Base-by-base conservation (phyloP, 2,797 vertebrate species). In the Luscinia luscinia region DNA sequence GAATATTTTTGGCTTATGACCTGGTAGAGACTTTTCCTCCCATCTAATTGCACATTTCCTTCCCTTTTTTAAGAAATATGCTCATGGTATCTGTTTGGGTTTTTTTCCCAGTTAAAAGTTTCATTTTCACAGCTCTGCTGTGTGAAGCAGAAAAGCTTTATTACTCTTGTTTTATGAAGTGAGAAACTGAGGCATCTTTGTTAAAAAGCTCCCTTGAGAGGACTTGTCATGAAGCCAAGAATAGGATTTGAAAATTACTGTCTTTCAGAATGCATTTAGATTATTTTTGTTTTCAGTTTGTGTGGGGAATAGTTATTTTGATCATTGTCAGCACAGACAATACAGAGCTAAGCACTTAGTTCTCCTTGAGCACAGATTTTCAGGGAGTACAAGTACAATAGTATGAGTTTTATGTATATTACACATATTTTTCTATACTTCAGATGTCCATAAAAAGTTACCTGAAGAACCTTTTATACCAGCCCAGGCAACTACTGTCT, bases 361-460 rank as follows among this genome's bases (percentile, higher is more conserved):
- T 63, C n/a, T 58, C 34, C 55, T 43, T 43, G 46, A 69, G 43
- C 14, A 11, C 67, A 84, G 63, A 63, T 81, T 94, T 90, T 83
- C 57, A 57, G 67, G 48, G 34, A 70, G 18, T 84, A 66, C 58
- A 90, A 86, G 28, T 59, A 61, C 12, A 79, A 32, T 15, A 55
- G 17, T 32, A 6, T 7, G 14, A 54, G n/a, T 32, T 89, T 63
- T 46, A 21, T 82, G 4, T 90, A 1, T 73, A 20, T 88, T 41
- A 26, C 5, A 4, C 26, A 1, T 77, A 17, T 62, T 87, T 91
- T 83, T 87, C 80, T 91, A 1, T 75, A n/a, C 67, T 95, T 76
- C 84, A 98, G 98, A 89, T 77, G n/a, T 97, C 97, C 28, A 69
- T 98, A 80, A 91, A 93, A 86, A 96, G 86, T 40, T 97, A 98